A percentile compares a stretch with the other conserved stretches of the same genome.
These are phyloP conservation scores for Parascotia fuliginaria DNA, from an alignment of 2,888 invertebrate species.

Conservation along the genomic window DNA sequence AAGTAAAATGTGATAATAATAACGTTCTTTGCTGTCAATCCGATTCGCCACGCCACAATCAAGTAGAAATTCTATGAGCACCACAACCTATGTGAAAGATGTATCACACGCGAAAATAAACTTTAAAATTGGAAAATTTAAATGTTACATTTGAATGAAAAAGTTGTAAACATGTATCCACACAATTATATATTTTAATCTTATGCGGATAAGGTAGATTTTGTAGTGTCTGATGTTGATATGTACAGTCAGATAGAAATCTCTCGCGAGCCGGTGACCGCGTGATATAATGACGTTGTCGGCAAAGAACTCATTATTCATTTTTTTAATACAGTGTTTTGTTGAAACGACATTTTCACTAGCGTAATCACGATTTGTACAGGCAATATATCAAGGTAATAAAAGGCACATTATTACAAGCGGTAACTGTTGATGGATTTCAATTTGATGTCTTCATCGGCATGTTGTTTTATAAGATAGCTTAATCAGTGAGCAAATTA, in stretches of 20 bases:
- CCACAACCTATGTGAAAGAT: conserved; percentile 45
- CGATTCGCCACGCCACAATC: conserved; percentile 79
- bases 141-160: conserved; percentile 55
- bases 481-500: conserved; percentile 52
- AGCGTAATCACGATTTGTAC: conserved; percentile 81
- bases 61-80: conserved; percentile 67
- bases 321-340: conserved; percentile 85
- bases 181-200: conserved; percentile 39
- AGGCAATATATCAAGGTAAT: conserved; percentile 81
- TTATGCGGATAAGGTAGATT: conserved; percentile 43
- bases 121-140: conserved; percentile 49
- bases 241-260: conserved; percentile 71
- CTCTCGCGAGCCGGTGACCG: conserved; percentile 73
- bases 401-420: conserved; percentile 71
- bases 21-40: conserved; percentile 82
- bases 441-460: conserved; percentile 80
- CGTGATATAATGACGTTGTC: conserved; percentile 79
- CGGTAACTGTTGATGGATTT: conserved; percentile 74
- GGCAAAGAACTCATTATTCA: conserved; percentile 84
- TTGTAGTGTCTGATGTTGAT: conserved; percentile 31
- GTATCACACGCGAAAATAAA: conserved; percentile 44
- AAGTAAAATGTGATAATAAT: conserved; percentile 84
- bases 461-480: conserved; percentile 49
- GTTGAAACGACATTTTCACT: conserved; percentile 85
- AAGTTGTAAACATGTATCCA: conserved; percentile 5